Percentiles rank a stretch among this genome's conserved stretches.
Evolutionary conservation across 2,797 vertebrate genomes (phyloP).

Genomic region (Smutsia gigantea): DNA sequence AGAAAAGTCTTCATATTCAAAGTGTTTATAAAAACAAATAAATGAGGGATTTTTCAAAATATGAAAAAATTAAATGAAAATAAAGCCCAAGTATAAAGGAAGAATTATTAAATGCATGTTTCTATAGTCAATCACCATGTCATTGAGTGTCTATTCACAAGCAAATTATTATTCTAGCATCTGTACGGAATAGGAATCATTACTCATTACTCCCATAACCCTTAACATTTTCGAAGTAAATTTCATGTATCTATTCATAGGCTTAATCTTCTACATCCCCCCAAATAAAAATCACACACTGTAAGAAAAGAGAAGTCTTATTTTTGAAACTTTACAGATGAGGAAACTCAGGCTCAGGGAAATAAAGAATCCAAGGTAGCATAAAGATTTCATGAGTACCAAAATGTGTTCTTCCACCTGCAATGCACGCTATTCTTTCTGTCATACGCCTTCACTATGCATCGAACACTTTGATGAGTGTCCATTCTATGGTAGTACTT

Average conservation of each 20-base stretch:
- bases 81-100: background rate
- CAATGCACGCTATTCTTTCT: background rate
- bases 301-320: background rate
- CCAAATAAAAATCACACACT: background rate
- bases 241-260: background rate
- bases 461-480: background rate
- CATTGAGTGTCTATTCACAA: background rate
- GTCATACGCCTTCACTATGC: background rate
- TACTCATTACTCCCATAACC: background rate
- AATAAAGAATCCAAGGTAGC: background rate
- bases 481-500: background rate
- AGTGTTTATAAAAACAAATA: background rate
- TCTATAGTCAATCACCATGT: background rate
- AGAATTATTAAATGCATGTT: background rate
- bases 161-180: background rate
- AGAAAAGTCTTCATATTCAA: background rate
- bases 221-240: background rate
- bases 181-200: background rate
- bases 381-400: background rate
- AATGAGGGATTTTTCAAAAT: background rate
- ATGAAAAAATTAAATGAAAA: conserved; percentile 3
- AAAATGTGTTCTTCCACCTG: background rate
- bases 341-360: background rate
- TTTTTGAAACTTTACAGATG: background rate
- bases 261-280: background rate